Evolutionary conservation across 2,888 invertebrate genomes (phyloP).

Genomic region (Synanthedon andrenaeformis): DNA sequence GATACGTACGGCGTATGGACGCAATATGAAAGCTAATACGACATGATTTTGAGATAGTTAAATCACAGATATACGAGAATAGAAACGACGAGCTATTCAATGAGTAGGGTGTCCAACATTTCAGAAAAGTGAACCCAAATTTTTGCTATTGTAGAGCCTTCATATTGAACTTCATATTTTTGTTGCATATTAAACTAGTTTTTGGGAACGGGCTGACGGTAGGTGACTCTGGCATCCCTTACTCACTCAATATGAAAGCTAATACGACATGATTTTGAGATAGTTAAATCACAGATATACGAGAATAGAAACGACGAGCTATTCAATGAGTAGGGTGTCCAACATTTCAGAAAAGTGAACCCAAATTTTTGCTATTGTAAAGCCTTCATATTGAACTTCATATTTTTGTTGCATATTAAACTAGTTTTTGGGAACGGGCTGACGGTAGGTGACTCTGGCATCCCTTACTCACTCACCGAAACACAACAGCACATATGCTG

Average conservation of each 20-base stretch:
- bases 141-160: too few relatives aligned
- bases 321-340: constrained; percentile 16
- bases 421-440: too few relatives aligned
- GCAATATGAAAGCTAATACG: constrained; percentile 44
- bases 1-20: constrained; percentile 31
- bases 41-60: constrained; percentile 39
- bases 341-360: constrained; percentile 7
- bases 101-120: constrained; percentile 18
- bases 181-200: too few relatives aligned
- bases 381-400: too few relatives aligned
- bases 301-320: constrained; percentile 18
- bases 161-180: too few relatives aligned
- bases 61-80: constrained; percentile 21
- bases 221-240: too few relatives aligned
- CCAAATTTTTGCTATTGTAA: too few relatives aligned
- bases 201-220: too few relatives aligned
- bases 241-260: constrained; percentile 38
- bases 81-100: constrained; percentile 16
- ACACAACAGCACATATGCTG: too few relatives aligned
- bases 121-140: neutral
- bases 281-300: constrained; percentile 26
- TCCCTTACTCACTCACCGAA: too few relatives aligned
- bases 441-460: too few relatives aligned
- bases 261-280: constrained; percentile 46
- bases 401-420: too few relatives aligned